These are phyloP conservation scores for Chelonoidis abingdonii DNA, from an alignment of 2,113 vertebrate genomes.

Conservation along the genomic window DNA sequence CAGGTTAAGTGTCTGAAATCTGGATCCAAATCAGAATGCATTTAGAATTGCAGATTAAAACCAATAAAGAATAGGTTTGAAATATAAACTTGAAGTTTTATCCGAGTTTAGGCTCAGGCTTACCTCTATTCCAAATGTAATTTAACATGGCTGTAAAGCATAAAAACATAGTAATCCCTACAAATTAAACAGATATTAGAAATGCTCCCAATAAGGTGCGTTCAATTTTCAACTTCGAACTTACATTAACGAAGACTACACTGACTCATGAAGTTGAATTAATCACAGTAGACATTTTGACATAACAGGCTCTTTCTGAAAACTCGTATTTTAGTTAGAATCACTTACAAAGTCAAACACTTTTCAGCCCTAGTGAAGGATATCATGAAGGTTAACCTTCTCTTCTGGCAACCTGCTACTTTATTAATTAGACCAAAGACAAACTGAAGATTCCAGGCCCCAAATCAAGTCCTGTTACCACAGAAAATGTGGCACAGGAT, in stretches of 20 bases:
- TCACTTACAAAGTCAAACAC: neutral
- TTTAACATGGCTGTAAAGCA: constrained; percentile 7
- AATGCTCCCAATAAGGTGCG: neutral
- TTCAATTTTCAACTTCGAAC: neutral
- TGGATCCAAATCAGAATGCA: neutral
- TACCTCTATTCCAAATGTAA: neutral
- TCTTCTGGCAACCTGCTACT: neutral
- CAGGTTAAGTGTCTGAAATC: neutral
- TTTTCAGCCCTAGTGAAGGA: neutral
- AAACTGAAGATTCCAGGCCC: constrained; percentile 1
- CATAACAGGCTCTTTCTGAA: neutral
- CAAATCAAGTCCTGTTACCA: neutral
- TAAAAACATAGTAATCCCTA: fast-evolving
- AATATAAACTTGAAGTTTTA: neutral
- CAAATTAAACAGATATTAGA: neutral
- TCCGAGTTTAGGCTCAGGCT: constrained; percentile 14
- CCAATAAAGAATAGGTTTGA: neutral
- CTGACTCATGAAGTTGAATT: neutral
- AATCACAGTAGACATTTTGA: neutral
- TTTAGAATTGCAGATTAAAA: neutral
- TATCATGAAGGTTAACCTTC: neutral
- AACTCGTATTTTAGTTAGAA: neutral
- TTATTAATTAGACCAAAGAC: neutral
- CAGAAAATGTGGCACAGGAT: neutral
- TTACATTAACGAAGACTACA: neutral